Evolutionary conservation across 2,888 invertebrate species (phyloP).

Genomic region (Campaea margaritaria): DNA sequence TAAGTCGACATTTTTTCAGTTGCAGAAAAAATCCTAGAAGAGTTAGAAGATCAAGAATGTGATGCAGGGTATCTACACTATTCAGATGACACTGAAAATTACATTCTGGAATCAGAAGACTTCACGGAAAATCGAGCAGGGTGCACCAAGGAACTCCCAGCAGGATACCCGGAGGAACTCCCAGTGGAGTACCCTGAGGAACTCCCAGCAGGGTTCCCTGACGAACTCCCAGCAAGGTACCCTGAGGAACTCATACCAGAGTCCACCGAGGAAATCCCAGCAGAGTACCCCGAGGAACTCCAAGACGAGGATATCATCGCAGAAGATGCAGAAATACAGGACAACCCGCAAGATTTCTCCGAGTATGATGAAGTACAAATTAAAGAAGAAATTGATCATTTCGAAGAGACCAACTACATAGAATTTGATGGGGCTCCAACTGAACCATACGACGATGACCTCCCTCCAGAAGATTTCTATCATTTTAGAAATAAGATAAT

Average conservation of each 20-base stretch:
- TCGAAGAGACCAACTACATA: slow-evolving; percentile 14
- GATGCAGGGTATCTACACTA: neutral
- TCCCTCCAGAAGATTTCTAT: slow-evolving; percentile 28
- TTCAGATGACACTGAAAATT: slow-evolving; percentile 7
- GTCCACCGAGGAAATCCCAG: too few species aligned
- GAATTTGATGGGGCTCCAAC: slow-evolving; percentile 20
- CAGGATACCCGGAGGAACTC: neutral
- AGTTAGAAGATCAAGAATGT: neutral
- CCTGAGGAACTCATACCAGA: too few species aligned
- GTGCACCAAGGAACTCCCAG: too few species aligned
- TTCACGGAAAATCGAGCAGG: too few species aligned
- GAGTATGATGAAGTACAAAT: slow-evolving; percentile 16
- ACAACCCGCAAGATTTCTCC: neutral
- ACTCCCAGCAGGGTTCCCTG: neutral
- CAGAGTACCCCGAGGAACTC: neutral
- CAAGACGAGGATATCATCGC: neutral
- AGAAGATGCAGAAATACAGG: too few species aligned
- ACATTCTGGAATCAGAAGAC: neutral
- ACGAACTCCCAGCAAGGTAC: too few species aligned
- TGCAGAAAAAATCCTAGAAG: slow-evolving; percentile 10
- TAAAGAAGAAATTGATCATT: slow-evolving; percentile 33
- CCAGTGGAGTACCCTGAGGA: too few species aligned
- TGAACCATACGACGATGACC: slow-evolving; percentile 5
- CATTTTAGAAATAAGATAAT: slow-evolving; percentile 46
- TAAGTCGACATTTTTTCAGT: slow-evolving; percentile 6